A percentile compares a stretch with the other conserved stretches of the same genome.
These are phyloP conservation scores for Drosophila cyrtoloma DNA, from an alignment of 2,888 invertebrate genomes.

Conservation along the genomic window DNA sequence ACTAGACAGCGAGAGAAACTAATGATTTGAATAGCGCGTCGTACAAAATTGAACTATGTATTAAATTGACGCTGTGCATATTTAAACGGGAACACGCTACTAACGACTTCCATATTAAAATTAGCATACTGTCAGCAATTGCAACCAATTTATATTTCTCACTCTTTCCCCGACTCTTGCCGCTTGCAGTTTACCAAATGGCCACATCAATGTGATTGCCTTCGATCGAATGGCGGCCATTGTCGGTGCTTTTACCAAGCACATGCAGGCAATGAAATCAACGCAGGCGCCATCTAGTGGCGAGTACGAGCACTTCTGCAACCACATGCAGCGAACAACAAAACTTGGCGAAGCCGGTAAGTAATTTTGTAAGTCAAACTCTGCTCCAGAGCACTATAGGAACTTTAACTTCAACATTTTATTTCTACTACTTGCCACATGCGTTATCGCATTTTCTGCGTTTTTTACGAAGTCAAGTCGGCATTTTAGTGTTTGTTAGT, in stretches of 20 bases:
- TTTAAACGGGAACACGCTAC: constrained; percentile 21
- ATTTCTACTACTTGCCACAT: constrained; percentile 41
- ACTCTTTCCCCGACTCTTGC: background rate
- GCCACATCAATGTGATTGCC: constrained; percentile 91
- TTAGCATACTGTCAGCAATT: constrained; percentile 11
- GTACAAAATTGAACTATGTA: constrained; percentile 29
- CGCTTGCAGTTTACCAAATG: constrained; percentile 89
- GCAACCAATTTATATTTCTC: background rate
- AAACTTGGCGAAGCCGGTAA: constrained; percentile 85
- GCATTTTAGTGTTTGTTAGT: constrained; percentile 50
- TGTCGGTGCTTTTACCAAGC: constrained; percentile 85
- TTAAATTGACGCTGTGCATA: constrained; percentile 33
- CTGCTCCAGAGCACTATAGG: constrained; percentile 20
- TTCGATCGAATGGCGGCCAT: constrained; percentile 85
- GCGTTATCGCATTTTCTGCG: constrained; percentile 68
- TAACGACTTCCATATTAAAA: constrained; percentile 8
- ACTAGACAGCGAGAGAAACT: constrained; percentile 20
- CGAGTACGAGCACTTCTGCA: constrained; percentile 84
- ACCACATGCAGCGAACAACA: constrained; percentile 84
- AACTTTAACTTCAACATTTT: constrained; percentile 21
- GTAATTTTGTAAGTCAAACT: constrained; percentile 68
- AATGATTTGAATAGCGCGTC: constrained; percentile 54
- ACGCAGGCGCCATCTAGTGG: constrained; percentile 69
- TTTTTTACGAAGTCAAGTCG: constrained; percentile 54
- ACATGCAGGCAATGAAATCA: constrained; percentile 84